Evolutionary conservation across 1,140 invertebrate species (phyloP).

Genomic region (Zaprionus davidi): DNA sequence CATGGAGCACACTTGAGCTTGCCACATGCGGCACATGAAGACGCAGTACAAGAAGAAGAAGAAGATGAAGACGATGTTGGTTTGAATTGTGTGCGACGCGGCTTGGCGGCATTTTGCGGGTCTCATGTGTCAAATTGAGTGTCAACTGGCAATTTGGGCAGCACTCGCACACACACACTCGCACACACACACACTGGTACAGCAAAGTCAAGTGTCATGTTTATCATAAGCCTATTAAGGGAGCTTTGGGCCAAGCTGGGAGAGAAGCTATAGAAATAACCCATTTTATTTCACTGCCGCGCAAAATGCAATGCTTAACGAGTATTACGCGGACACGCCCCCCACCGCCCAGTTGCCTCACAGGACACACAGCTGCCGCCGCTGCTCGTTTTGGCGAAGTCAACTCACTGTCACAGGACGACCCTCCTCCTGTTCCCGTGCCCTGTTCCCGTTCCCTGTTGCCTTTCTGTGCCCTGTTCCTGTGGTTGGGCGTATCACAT

Average conservation of each 20-base stretch:
- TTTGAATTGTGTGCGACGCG: constrained; percentile 7
- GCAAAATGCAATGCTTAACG: constrained; percentile 38
- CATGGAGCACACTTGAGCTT: constrained; percentile 79
- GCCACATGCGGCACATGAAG: constrained; percentile 34
- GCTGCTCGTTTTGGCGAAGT: constrained; percentile 52
- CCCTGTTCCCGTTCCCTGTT: not conserved
- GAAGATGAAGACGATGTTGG: constrained; percentile 13
- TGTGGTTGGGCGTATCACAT: constrained; percentile 84
- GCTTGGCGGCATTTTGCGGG: constrained; percentile 55
- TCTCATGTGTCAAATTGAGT: constrained; percentile 82
- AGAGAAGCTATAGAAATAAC: constrained; percentile 65
- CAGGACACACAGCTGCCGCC: constrained; percentile 60
- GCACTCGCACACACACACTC: constrained; percentile 11
- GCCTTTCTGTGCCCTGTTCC: not conserved
- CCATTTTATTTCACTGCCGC: constrained; percentile 57
- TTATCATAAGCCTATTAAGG: constrained; percentile 81
- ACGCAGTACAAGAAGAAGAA: constrained; percentile 11
- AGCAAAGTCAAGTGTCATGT: constrained; percentile 79
- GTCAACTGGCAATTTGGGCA: constrained; percentile 82
- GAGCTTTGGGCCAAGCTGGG: constrained; percentile 49
- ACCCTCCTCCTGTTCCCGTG: constrained; percentile 19
- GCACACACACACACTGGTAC: constrained; percentile 5
- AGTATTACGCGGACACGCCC: not conserved
- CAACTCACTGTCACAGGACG: constrained; percentile 48
- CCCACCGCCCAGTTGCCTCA: not conserved